Base-by-base conservation (phyloP, 1,140 invertebrate species). In the Sarcophaga bullata region DNA sequence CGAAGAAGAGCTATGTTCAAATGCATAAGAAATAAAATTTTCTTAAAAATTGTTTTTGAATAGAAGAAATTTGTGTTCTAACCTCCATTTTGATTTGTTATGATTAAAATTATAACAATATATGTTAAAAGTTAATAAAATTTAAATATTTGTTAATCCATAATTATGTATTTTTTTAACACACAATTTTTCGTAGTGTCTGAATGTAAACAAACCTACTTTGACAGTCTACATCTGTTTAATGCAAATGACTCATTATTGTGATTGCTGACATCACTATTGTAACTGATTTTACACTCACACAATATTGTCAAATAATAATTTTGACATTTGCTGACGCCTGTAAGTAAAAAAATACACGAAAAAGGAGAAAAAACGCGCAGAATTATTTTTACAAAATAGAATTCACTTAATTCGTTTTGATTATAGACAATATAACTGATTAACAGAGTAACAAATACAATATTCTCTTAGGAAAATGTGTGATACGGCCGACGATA, bases 401-500 rank as follows among this genome's bases (percentile, higher is more conserved):
- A 68, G 9, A n/a, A 73, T 46, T 62, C 54, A 15, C 10, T 47
- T 75, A 47, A 52, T 75, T 50, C 13, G n/a, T n/a, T n/a, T n/a
- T 62, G 17, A 17, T 17, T 62, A 7, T 3, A 62, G 5, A 17
- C 62, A 68, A 68, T 19, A 58, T 1, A 58, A 58, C 8, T 13
- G 15, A n/a, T n/a, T 2, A 48, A 49, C 48, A 73, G 73, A 81
- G 54, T 19, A 10, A 25, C 25, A 80, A 37, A 46, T 58, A 80
- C 3, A n/a, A n/a, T n/a, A n/a, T n/a, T n/a, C n/a, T 15, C 6
- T 54, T 52, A 72, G 5, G 13, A 81, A 54, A 17, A 82, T 82
- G 82, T 73, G 82, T 68, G 82, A 82, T 47, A 68, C 13, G 37
- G 82, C 78, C 49, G 82, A 80, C 13, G 82, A 83, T 73, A 73